Evolutionary conservation across 2,113 vertebrate genomes (phyloP).

Genomic region (Dasyurus viverrinus): DNA sequence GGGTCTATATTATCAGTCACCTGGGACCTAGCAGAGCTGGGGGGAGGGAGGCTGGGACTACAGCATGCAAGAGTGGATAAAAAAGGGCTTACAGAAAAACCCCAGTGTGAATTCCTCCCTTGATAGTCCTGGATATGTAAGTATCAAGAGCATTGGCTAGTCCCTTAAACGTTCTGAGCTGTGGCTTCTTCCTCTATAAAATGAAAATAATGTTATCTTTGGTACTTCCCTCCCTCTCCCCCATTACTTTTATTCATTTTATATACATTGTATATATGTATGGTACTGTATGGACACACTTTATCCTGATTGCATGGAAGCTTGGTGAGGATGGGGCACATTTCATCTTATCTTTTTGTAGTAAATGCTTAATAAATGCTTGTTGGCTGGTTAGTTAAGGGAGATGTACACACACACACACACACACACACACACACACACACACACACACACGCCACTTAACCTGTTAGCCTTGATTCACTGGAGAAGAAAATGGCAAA

Average conservation of each 20-base stretch:
- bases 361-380: neutral
- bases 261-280: too few species aligned
- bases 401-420: neutral
- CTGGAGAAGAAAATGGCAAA: too few species aligned
- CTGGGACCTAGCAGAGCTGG: neutral
- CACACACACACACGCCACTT: neutral
- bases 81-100: neutral
- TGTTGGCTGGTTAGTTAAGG: neutral
- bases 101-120: neutral
- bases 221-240: neutral
- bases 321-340: neutral
- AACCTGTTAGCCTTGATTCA: too few species aligned
- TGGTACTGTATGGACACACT: neutral
- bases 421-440: neutral
- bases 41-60: neutral
- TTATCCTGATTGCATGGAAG: too few species aligned
- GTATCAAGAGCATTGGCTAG: neutral
- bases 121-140: neutral
- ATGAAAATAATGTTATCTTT: neutral
- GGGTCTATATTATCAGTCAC: constrained; percentile 60
- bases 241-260: neutral
- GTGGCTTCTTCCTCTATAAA: neutral
- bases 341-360: neutral
- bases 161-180: neutral
- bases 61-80: neutral